Conservation (phyloP, 2,113 vertebrate genomes). For the Choloepus hoffmanni region DNA sequence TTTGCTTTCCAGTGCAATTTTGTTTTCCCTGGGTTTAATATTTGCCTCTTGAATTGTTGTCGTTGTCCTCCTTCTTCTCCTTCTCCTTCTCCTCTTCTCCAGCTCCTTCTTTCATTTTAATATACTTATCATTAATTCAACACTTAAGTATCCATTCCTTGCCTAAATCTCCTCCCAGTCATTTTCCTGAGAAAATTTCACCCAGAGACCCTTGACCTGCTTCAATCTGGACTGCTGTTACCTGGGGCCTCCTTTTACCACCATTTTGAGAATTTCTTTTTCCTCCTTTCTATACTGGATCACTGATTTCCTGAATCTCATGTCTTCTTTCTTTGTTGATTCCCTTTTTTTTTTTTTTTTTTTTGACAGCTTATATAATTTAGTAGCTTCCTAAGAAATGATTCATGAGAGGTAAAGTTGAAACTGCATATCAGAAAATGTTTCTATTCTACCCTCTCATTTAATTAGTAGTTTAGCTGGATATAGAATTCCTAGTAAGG, state of each 20-base stretch:
- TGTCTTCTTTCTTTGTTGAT: background rate
- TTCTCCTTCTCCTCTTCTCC: no score
- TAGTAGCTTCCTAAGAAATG: background rate
- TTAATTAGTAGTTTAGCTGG: background rate
- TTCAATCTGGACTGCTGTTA: rapidly evolving
- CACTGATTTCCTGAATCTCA: background rate
- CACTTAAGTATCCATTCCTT: background rate
- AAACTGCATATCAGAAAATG: background rate
- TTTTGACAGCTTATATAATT: background rate
- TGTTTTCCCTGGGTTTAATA: background rate
- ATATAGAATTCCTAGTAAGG: background rate
- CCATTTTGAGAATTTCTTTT: background rate
- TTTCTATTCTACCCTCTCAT: background rate
- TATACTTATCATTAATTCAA: background rate
- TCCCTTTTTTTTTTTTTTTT: background rate
- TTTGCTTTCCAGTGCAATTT: background rate
- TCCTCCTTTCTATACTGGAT: no score
- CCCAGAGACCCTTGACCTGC: background rate
- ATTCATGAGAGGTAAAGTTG: background rate
- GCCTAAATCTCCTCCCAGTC: background rate
- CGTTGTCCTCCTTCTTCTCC: no score
- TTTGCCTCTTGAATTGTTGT: background rate
- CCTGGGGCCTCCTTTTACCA: background rate
- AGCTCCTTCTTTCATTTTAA: background rate
- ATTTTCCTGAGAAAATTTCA: background rate